Conservation (phyloP, 2,888 invertebrate genomes). For the Cephus spinipes region DNA sequence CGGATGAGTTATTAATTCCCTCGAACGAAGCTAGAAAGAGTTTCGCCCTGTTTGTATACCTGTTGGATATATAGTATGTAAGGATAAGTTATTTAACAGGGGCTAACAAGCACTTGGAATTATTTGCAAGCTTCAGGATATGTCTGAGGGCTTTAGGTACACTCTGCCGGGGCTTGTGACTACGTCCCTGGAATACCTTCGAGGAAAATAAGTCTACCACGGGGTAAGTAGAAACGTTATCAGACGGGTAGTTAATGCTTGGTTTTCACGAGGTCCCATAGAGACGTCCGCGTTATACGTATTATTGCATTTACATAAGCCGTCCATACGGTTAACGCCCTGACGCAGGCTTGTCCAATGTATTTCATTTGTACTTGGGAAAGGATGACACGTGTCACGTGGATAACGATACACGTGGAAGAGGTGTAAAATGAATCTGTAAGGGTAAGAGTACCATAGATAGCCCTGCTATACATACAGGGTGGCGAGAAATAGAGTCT, state of each 20-base stretch:
- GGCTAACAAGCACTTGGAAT: not conserved
- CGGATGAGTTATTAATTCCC: not conserved
- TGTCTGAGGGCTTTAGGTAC: not conserved
- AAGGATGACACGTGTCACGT: not conserved
- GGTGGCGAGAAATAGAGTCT: not conserved
- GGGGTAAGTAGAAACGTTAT: not conserved
- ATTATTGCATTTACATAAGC: not conserved
- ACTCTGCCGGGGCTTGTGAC: not conserved
- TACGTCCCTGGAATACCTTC: not conserved
- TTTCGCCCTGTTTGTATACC: not conserved
- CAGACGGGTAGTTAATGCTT: not conserved
- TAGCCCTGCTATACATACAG: not conserved
- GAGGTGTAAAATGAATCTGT: not conserved
- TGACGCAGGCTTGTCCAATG: not conserved
- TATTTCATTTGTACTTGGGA: not conserved
- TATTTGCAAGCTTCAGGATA: not conserved
- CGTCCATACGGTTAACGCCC: not conserved
- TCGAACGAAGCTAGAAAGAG: not conserved
- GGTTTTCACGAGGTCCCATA: not conserved
- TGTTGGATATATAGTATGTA: not conserved
- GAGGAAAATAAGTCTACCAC: too few species aligned
- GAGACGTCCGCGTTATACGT: not conserved
- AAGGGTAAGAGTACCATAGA: not conserved
- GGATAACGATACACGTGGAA: too few species aligned
- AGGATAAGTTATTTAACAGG: not conserved